Evolutionary conservation across 2,888 invertebrate genomes (phyloP).

Genomic region (Caenorhabditis angaria): DNA sequence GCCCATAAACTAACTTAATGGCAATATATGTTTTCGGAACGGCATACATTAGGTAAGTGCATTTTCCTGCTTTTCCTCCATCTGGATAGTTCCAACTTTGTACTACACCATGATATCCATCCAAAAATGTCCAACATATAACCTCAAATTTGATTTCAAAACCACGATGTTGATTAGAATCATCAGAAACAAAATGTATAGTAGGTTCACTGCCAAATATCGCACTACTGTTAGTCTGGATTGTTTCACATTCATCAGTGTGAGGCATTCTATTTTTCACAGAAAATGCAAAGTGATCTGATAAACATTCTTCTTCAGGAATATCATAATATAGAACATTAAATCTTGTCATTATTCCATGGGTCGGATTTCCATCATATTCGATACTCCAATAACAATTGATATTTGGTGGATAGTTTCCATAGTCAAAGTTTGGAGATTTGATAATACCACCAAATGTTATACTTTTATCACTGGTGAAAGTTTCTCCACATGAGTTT

Average conservation of each 20-base stretch:
- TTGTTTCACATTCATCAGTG: too few relatives aligned
- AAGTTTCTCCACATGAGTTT: slow-evolving; percentile 46
- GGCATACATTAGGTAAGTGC: slow-evolving; percentile 57
- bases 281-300: too few relatives aligned
- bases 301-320: too few relatives aligned
- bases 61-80: too few relatives aligned
- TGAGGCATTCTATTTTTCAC: too few relatives aligned
- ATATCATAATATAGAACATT: slow-evolving; percentile 44
- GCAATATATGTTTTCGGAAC: slow-evolving; percentile 41
- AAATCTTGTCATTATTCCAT: slow-evolving; percentile 28
- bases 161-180: slow-evolving; percentile 72
- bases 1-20: too few relatives aligned
- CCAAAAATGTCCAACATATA: slow-evolving; percentile 55
- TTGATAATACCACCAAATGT: slow-evolving; percentile 54
- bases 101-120: slow-evolving; percentile 61
- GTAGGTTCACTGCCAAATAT: too few relatives aligned
- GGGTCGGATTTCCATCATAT: slow-evolving; percentile 25
- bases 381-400: slow-evolving; percentile 74
- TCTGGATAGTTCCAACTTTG: too few relatives aligned
- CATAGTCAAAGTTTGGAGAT: slow-evolving; percentile 65
- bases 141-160: slow-evolving; percentile 72
- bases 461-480: slow-evolving; percentile 26
- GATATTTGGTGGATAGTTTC: slow-evolving; percentile 73
- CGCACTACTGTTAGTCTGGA: too few relatives aligned
- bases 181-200: too few relatives aligned